These are phyloP conservation scores for Chrysemys picta DNA, from an alignment of 2,113 vertebrate genomes.

Conservation along the genomic window DNA sequence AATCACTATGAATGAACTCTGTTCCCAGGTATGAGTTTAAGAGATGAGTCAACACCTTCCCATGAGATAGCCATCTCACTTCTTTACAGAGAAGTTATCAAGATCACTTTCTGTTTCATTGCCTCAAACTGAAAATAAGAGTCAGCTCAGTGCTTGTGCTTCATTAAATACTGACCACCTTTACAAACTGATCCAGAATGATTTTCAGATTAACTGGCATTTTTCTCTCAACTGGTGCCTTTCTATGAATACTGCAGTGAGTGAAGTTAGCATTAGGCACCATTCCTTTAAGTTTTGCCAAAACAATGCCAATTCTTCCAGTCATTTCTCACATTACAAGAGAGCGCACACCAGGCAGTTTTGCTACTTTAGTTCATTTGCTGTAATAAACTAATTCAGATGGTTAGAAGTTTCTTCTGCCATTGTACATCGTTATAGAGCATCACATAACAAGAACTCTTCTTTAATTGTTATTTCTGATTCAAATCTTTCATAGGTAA, in stretches of 20 bases:
- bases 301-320: background rate
- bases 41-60: slow-evolving; percentile 39
- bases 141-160: background rate
- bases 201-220: slow-evolving; percentile 1
- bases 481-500: background rate
- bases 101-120: background rate
- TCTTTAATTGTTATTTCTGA: background rate
- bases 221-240: background rate
- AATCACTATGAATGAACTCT: background rate
- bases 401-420: accelerated
- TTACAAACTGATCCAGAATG: background rate
- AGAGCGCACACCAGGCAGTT: background rate
- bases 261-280: background rate
- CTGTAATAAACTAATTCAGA: background rate
- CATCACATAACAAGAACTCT: background rate
- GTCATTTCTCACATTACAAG: accelerated
- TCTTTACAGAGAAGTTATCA: slow-evolving; percentile 13
- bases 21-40: slow-evolving; percentile 10
- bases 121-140: background rate
- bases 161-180: slow-evolving; percentile 32
- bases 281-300: background rate
- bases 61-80: slow-evolving; percentile 1
- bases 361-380: background rate
- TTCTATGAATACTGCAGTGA: background rate
- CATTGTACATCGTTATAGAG: accelerated